phyloP scores from a whole-genome alignment of 2,888 invertebrate genomes.

The Scaptodrosophila latifasciaeformis region DNA sequence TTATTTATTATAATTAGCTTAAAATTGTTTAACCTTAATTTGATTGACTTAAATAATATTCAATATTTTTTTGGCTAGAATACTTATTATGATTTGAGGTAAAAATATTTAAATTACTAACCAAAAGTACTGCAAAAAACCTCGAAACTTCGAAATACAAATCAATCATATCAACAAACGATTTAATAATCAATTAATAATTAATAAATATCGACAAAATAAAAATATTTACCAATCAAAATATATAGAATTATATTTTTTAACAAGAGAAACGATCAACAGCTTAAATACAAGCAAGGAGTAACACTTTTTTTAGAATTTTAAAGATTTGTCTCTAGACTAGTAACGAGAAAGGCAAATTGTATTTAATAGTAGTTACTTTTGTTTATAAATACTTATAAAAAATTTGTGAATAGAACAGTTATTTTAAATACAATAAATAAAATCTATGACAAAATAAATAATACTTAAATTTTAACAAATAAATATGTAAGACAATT shows the following conservation, averaged over 20 bases:
- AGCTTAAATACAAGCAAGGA: conserved; percentile 18
- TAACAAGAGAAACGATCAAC: conserved; percentile 17
- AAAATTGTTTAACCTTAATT: conserved; percentile 13
- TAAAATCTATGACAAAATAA: conserved; percentile 27
- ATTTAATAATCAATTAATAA: conserved; percentile 9
- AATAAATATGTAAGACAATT: too few relatives aligned
- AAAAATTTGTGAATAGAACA: too few relatives aligned
- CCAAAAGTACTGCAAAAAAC: conserved; percentile 19
- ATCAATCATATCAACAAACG: conserved; percentile 52
- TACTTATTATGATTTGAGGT: too few relatives aligned
- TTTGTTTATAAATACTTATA: too few relatives aligned
- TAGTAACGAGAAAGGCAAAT: conserved; percentile 13
- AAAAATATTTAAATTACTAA: conserved; percentile 7
- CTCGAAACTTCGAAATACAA: conserved; percentile 1
- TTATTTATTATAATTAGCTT: conserved; percentile 23
- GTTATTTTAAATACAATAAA: conserved; percentile 37
- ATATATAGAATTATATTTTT: conserved; percentile 11
- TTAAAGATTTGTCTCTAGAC: too few relatives aligned
- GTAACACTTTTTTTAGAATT: conserved; percentile 1
- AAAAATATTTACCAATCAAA: conserved; percentile 18
- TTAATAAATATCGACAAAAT: conserved; percentile 20
- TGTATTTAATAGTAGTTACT: conserved; percentile 22
- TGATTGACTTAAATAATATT: conserved; percentile 8
- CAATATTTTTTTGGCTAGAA: too few relatives aligned
- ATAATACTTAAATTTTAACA: too few relatives aligned